phyloP scores from a whole-genome alignment of 1,140 invertebrate genomes.

The Anagrus nilaparvatae region DNA sequence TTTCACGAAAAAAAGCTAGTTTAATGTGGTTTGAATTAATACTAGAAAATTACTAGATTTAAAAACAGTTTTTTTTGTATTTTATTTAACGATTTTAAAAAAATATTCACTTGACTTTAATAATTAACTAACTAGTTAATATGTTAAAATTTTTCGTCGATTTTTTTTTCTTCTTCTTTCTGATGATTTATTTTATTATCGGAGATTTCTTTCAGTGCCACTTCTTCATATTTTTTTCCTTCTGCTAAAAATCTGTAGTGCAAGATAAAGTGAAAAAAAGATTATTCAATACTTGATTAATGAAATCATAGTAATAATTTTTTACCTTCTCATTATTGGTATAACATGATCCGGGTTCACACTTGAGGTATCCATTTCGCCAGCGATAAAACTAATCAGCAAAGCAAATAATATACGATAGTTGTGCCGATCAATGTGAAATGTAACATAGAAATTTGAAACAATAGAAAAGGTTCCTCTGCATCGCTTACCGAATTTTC shows the following conservation, averaged over 20 bases:
- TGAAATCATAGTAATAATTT: neutral
- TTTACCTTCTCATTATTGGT: slow-evolving; percentile 21
- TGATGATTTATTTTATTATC: slow-evolving; percentile 3
- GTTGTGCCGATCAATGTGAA: slow-evolving; percentile 45
- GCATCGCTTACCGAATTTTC: neutral
- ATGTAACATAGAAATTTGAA: slow-evolving; percentile 50
- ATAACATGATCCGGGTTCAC: slow-evolving; percentile 24
- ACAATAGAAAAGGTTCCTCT: slow-evolving; percentile 27
- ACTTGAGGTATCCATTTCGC: slow-evolving; percentile 22
- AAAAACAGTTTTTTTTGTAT: too few relatives aligned
- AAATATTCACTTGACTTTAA: too few relatives aligned
- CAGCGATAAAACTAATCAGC: slow-evolving; percentile 38
- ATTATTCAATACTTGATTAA: neutral
- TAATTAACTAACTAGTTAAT: too few relatives aligned
- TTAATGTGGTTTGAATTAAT: too few relatives aligned
- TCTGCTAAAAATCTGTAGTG: neutral
- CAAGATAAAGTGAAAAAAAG: neutral
- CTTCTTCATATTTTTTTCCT: slow-evolving; percentile 2
- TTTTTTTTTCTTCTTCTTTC: neutral
- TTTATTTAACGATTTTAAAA: too few relatives aligned
- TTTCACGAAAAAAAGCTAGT: too few relatives aligned
- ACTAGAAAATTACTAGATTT: too few relatives aligned
- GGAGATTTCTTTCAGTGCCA: slow-evolving; percentile 5
- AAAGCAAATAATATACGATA: slow-evolving; percentile 36
- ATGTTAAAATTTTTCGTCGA: neutral